Base-by-base conservation (phyloP, 2,888 invertebrate genomes). In the Dasypolia templi region DNA sequence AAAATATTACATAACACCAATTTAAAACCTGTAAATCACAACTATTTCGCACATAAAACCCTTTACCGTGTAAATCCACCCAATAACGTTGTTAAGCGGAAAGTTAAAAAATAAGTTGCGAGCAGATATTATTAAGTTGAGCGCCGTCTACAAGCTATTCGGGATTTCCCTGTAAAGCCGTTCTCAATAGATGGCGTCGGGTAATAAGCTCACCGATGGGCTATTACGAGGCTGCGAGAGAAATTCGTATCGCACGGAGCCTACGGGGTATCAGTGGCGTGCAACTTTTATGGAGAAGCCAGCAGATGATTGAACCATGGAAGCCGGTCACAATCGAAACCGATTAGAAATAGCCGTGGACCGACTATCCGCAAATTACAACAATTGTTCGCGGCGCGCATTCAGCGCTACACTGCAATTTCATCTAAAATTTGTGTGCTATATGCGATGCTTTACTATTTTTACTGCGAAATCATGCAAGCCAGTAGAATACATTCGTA, bases 181-280 rank as follows among this genome's bases (percentile, higher is more conserved):
- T 92, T 93, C 94, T 96, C 96, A 95, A 96, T 96, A 94, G 95
- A 94, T 95, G 93, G 95, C 93, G 94, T 90, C 93, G 90, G 90
- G 94, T 95, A 96, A 96, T 96, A 96, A 95, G 95, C 96, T 95
- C 94, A 91, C 90, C 92, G 94, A 94, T 94, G 94, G 95, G 92
- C 95, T 95, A 96, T 96, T 96, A 96, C 92, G 90, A 87, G 87
- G 88, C 89, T 92, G 88, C 90, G 91, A 87, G 93, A 93, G 93
- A 95, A 93, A 94, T 94, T 94, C 95, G 93, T 93, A 93, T 92
- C 92, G 91, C 82, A 87, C 86, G 87, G 84, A 90, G 90, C 91
- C 92, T 92, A 91, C 88, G 82, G 86, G 87, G 91, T 93, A 94
- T 93, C 92, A 89, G 90, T 88, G 70, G 90, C 89, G 90, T 90